Evolutionary conservation across 2,113 vertebrate species (phyloP).

Genomic region (Ondatra zibethicus): DNA sequence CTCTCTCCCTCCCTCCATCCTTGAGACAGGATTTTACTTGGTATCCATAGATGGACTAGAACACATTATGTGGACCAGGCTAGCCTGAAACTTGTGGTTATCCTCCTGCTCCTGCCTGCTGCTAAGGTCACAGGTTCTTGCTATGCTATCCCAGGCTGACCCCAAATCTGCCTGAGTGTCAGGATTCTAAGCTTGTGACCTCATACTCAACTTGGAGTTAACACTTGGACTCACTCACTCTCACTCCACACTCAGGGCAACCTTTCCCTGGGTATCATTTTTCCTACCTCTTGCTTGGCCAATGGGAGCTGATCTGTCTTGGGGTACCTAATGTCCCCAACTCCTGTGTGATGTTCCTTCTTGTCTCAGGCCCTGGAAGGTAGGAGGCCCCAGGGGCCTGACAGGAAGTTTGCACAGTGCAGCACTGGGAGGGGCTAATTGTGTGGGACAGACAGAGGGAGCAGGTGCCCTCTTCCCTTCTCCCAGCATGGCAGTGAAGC

Average conservation of each 20-base stretch:
- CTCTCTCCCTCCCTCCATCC: too few relatives aligned
- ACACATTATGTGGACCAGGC: neutral
- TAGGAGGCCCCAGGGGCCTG: neutral
- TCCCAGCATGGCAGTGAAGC: too few relatives aligned
- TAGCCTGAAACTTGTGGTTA: neutral
- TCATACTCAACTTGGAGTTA: neutral
- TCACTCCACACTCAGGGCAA: too few relatives aligned
- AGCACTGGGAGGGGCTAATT: too few relatives aligned
- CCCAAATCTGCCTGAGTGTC: neutral
- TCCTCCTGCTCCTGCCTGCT: neutral
- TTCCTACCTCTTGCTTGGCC: neutral
- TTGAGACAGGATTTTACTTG: neutral
- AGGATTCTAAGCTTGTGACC: neutral
- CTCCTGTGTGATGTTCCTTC: accelerated
- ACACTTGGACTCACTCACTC: neutral
- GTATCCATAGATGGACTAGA: neutral
- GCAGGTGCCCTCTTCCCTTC: neutral
- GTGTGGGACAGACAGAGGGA: neutral
- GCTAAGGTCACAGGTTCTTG: neutral
- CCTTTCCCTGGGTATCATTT: neutral
- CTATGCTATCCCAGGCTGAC: neutral
- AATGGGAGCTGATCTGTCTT: neutral
- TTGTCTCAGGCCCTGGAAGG: neutral
- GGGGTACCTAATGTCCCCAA: neutral
- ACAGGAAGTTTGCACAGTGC: neutral